These are phyloP conservation scores for Quadroppia sp. DNA, from an alignment of 2,888 invertebrate genomes.

Conservation along the genomic window DNA sequence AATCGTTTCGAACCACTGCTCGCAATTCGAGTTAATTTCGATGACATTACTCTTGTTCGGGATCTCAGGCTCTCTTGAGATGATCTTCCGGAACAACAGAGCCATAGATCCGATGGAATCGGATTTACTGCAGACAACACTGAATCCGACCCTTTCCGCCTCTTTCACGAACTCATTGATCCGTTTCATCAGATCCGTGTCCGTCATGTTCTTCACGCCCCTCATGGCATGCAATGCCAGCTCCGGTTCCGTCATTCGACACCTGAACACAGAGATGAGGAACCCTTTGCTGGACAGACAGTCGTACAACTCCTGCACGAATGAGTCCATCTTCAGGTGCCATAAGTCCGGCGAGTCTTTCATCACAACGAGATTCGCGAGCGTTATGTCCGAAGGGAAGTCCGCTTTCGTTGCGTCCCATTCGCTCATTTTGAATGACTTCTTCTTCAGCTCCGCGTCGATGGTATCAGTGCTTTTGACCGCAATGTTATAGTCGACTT, in stretches of 20 bases:
- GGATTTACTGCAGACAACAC: not conserved
- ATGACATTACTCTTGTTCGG: not conserved
- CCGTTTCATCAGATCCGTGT: not conserved
- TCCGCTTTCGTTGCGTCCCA: not conserved
- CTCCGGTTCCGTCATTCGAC: constrained; percentile 14
- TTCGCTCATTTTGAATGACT: constrained; percentile 5
- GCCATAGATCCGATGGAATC: not conserved
- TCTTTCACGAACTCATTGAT: not conserved
- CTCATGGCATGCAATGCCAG: not conserved
- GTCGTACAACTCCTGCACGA: not conserved
- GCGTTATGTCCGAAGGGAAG: not conserved
- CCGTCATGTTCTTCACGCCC: not conserved
- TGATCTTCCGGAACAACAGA: not conserved
- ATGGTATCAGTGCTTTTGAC: not conserved
- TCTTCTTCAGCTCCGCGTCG: not conserved
- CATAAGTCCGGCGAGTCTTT: not conserved
- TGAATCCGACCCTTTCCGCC: not conserved
- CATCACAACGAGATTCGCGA: not conserved
- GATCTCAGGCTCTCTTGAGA: no score
- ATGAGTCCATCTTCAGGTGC: not conserved
- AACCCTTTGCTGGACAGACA: not conserved
- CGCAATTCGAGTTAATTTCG: not conserved
- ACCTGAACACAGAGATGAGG: not conserved
- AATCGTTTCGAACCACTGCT: constrained; percentile 2
- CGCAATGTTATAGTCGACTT: constrained; percentile 61